Evolutionary conservation across 2,113 vertebrate genomes (phyloP), one percentile per base, ranked within the genome.

Genomic region (Engraulis encrasicolus): DNA sequence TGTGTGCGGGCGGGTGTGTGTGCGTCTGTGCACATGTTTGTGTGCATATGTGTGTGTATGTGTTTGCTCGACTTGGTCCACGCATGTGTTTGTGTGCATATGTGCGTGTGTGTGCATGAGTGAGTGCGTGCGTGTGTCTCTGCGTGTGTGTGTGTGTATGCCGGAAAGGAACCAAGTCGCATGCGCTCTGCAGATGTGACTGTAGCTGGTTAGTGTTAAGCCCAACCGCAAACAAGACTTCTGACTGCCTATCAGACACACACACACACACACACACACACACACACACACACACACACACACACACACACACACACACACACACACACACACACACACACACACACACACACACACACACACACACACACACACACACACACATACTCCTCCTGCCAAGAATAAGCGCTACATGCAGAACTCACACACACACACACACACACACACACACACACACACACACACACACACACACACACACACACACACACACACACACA

Each of bases 271-370:
- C 52, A 82, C 48, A 54, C 81, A 61, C 31, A 81, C 37, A 61
- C 58, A 61, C 20, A 23, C 20, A 61, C 58, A n/a, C 58, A 61
- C 58, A 61, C 54, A n/a, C 19, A 2, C 20, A n/a, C 54, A 58
- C 54, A 52, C 50, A 52, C 50, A 52, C 15, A 52, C 50, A 17
- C 50, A 52, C 50, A 4, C n/a, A n/a, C n/a, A 45, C 40, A 45
- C 40, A 85, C 87, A 85, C 66, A 78, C 81, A 58, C n/a, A 45
- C 40, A 45, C 40, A 85, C 87, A 85, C 66, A 78, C 81, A 58
- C 37, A 61, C 58, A 61, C 20, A 23, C 20, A 61, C 58, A n/a
- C 58, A 61, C 58, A 61, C n/a, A 61, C 2, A 36, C 23, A 81
- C 81, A 82, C 80, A 80, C 79, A 78, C 36, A 83, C 66, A 78